Percentiles rank a stretch among this genome's conserved stretches.
Conservation (phyloP, 2,113 vertebrate species). For the Poeciliopsis turrubarensis region DNA sequence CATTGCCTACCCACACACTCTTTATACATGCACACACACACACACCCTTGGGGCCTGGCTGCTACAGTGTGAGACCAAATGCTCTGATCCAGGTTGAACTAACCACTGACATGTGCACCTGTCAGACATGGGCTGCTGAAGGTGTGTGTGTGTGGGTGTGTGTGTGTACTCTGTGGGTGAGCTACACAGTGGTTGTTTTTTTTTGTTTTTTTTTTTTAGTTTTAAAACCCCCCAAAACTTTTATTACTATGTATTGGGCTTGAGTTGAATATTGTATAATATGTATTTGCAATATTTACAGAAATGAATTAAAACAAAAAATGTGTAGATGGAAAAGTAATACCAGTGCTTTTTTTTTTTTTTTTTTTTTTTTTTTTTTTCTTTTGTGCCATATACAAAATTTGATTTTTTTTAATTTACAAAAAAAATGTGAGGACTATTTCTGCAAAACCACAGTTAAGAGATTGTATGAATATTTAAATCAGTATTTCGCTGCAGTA, state of each 20-base stretch:
- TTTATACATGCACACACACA: constrained; percentile 32
- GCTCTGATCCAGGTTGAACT: constrained; percentile 75
- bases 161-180: constrained; percentile 39
- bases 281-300: no score
- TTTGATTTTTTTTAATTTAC: no score
- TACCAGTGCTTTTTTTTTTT: no score
- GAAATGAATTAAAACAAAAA: no score
- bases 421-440: no score
- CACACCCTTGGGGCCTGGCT: constrained; percentile 48
- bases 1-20: constrained; percentile 22
- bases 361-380: no score
- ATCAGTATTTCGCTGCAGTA: no score
- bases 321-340: no score
- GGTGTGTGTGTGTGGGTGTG: constrained; percentile 43
- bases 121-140: constrained; percentile 67
- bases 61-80: constrained; percentile 69
- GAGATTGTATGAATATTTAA: no score
- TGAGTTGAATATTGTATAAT: neutral
- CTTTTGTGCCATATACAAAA: no score
- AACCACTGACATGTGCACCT: constrained; percentile 73
- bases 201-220: neutral
- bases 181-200: constrained; percentile 1
- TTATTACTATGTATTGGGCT: neutral
- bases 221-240: neutral
- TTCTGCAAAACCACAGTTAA: no score